These are phyloP conservation scores for Zeugodacus cucurbitae DNA, from an alignment of 1,140 invertebrate genomes.

Conservation along the genomic window DNA sequence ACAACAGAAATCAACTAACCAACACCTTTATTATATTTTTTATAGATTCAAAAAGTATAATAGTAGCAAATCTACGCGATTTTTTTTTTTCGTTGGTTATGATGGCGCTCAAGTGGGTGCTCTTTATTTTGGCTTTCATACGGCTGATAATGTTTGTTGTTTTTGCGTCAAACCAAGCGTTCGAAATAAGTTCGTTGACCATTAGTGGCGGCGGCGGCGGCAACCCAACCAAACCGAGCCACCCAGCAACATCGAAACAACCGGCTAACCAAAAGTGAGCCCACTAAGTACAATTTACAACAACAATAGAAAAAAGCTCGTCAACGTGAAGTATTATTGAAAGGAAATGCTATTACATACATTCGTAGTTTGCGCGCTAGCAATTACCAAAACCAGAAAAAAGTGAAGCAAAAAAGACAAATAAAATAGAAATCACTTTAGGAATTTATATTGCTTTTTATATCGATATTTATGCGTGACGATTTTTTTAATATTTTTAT, in stretches of 20 bases:
- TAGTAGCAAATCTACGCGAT: not conserved
- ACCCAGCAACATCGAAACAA: not conserved
- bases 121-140: not conserved
- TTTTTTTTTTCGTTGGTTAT: not conserved
- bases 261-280: not conserved
- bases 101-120: not conserved
- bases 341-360: not conserved
- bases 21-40: not conserved
- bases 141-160: not conserved
- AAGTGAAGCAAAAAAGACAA: not conserved
- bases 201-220: not conserved
- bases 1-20: not conserved
- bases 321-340: not conserved
- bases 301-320: not conserved
- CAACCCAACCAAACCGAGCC: not conserved
- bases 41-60: not conserved
- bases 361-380: not conserved
- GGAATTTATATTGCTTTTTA: slow-evolving; percentile 29
- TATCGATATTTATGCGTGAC: slow-evolving; percentile 1
- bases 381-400: not conserved
- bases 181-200: not conserved
- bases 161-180: not conserved
- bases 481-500: not conserved
- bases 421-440: not conserved
- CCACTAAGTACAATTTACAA: not conserved